phyloP scores from a whole-genome alignment of 2,113 vertebrate genomes.

The Spizaetus ornatus region DNA sequence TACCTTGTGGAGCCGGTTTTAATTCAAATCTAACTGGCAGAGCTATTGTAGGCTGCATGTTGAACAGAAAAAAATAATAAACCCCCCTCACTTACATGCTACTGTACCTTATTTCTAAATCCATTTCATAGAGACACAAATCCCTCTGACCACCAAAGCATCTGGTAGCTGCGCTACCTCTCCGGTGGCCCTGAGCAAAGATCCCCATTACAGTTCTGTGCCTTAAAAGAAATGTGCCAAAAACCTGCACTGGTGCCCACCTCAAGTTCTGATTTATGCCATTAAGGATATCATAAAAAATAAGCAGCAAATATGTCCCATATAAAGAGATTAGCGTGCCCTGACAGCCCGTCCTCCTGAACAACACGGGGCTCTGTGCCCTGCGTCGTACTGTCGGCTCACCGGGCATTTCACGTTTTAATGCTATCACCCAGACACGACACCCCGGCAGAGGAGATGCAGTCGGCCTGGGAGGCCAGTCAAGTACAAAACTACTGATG shows the following conservation, averaged over 20 bases:
- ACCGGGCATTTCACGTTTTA: neutral
- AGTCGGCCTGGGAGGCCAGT: neutral
- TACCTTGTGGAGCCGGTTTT: constrained; percentile 21
- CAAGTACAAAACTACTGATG: neutral
- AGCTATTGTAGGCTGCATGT: neutral
- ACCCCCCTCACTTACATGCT: neutral
- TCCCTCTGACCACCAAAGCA: neutral
- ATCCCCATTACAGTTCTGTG: neutral
- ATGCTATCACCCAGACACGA: neutral
- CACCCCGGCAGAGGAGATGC: neutral
- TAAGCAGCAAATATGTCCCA: neutral
- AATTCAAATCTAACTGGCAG: constrained; percentile 21
- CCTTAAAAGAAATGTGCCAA: neutral
- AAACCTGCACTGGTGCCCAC: neutral
- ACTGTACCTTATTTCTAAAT: neutral
- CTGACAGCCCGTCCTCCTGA: neutral
- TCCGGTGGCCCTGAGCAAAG: neutral
- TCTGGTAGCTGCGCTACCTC: neutral
- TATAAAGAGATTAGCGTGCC: neutral
- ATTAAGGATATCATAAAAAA: neutral
- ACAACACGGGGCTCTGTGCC: rapidly evolving
- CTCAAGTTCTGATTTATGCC: neutral
- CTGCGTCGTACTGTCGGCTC: rapidly evolving
- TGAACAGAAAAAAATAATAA: neutral
- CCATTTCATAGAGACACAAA: neutral